These are phyloP conservation scores for Nothocercus nigrocapillus DNA, from an alignment of 2,113 vertebrate genomes.

Conservation along the genomic window DNA sequence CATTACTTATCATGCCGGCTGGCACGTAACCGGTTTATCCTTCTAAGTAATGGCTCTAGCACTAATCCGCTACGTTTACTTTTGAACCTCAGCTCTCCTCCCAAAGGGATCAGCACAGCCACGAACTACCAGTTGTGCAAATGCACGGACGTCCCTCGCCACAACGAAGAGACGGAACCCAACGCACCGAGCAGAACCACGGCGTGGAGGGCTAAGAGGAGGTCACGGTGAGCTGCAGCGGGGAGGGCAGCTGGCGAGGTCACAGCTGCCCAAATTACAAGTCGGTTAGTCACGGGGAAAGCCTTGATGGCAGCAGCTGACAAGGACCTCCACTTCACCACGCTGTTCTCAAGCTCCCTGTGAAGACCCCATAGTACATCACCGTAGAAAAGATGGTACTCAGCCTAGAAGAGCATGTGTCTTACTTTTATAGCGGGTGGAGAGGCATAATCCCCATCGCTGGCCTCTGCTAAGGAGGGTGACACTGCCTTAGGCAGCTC, in stretches of 20 bases:
- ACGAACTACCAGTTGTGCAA: background rate
- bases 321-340: background rate
- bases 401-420: background rate
- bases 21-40: background rate
- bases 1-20: background rate
- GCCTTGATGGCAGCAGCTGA: background rate
- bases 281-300: background rate
- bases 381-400: background rate
- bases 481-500: rapidly evolving
- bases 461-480: rapidly evolving
- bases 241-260: background rate
- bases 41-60: background rate
- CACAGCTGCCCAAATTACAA: background rate
- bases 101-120: background rate
- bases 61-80: background rate
- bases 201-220: background rate
- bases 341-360: background rate
- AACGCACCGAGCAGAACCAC: background rate
- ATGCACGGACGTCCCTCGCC: background rate
- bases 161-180: background rate
- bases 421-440: background rate
- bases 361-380: background rate
- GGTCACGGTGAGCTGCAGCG: background rate
- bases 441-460: background rate
- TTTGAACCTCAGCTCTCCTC: background rate